phyloP scores from a whole-genome alignment of 1,140 invertebrate species.

The Metopolophium dirhodum region DNA sequence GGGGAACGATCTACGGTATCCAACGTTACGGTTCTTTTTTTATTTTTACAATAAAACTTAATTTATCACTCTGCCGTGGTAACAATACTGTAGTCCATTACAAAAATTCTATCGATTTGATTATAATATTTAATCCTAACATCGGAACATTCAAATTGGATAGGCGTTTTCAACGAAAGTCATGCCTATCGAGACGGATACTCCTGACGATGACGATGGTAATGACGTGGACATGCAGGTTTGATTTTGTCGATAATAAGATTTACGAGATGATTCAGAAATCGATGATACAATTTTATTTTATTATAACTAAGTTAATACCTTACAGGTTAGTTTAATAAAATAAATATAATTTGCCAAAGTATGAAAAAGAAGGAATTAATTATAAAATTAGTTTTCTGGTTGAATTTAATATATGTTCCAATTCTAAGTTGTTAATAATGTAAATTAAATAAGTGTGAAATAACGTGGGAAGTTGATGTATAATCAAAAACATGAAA shows the following conservation, averaged over 20 bases:
- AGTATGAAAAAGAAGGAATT: neutral
- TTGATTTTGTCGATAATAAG: neutral
- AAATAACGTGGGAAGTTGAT: neutral
- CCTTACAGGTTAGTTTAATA: neutral
- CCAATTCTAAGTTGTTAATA: neutral
- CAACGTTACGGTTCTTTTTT: conserved; percentile 1
- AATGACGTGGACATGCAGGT: neutral
- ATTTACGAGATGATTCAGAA: neutral
- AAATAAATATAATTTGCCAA: neutral
- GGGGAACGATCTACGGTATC: neutral
- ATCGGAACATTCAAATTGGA: neutral
- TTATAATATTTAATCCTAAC: neutral
- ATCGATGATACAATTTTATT: neutral
- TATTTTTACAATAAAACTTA: neutral
- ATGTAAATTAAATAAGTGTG: neutral
- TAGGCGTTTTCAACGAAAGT: neutral
- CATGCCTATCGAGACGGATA: neutral
- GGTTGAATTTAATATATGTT: neutral
- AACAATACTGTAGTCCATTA: neutral
- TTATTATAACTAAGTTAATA: neutral
- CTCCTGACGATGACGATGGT: neutral
- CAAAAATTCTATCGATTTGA: neutral
- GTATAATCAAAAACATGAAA: conserved; percentile 2
- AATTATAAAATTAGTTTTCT: neutral
- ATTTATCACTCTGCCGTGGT: neutral